Base-by-base conservation (phyloP, 1,140 invertebrate species). In the Leptinotarsa defecta region DNA sequence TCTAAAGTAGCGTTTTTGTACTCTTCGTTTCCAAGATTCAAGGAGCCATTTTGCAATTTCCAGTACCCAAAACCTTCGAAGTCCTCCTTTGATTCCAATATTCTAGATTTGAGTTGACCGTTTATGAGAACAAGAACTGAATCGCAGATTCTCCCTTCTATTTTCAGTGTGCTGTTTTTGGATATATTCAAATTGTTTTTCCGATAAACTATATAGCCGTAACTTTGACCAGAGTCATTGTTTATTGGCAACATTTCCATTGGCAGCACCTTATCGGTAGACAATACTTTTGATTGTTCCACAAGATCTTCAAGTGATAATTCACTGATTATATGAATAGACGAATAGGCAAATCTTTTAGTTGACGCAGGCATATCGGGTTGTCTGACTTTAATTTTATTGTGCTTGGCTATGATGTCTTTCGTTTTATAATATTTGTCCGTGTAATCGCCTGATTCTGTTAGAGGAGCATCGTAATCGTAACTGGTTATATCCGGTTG, bases 191-290 rank as follows among this genome's bases (percentile, higher is more conserved):
- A 75, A n/a, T 80, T 73, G 20, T 82, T 74, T 71, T 85, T 87
- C 15, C 76, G 67, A 77, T 91, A 90, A 20, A 89, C 68, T 73
- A 90, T 86, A 76, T 88, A 91, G 0, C 90, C 90, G 80, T 89
- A 90, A 71, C 87, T 87, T 82, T 91, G 90, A 3, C 89, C 89
- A 76, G 83, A 86, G 17, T 83, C 83, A 62, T 86, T 85, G 76
- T 89, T 88, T 15, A 89, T 86, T 17, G 85, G 81, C 20, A 91
- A 81, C 62, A 85, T 81, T 82, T 91, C 90, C 90, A 91, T 91
- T 24, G 85, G 79, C 5, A 86, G 61, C 8, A 83, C 68, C n/a
- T 77, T 76, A 22, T 57, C 4, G 82, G 76, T 73, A 62, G 81
- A 17, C 76, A 52, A 34, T 88, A 88, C 65, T 86, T 86, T 82